Percentiles rank a stretch among this genome's conserved stretches.
phyloP scores from a whole-genome alignment of 2,113 vertebrate species.

The Plectropomus leopardus region DNA sequence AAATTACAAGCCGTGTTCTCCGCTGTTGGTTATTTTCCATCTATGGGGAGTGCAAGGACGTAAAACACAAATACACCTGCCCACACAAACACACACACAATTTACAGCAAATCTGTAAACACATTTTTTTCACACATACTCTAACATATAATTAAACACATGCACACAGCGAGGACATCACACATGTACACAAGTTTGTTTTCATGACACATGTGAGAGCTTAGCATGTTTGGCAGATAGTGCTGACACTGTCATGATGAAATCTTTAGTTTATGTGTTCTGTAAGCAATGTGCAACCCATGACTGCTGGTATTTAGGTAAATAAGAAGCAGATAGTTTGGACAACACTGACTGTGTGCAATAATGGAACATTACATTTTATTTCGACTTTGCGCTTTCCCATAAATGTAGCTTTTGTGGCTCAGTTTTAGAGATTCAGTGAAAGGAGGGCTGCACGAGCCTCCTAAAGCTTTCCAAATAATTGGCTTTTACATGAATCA shows the following conservation, averaged over 20 bases:
- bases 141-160: neutral
- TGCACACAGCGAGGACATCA: neutral
- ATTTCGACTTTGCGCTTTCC: neutral
- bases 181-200: neutral
- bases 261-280: neutral
- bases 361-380: neutral
- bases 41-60: conserved; percentile 28
- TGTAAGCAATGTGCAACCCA: neutral
- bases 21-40: conserved; percentile 62
- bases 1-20: conserved; percentile 58
- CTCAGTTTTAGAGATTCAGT: neutral
- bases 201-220: neutral
- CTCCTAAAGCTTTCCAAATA: neutral
- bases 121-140: conserved; percentile 1
- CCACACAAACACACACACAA: neutral
- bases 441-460: neutral
- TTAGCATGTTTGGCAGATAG: conserved; percentile 10
- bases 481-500: neutral
- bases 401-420: neutral
- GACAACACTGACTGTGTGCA: neutral
- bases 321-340: neutral
- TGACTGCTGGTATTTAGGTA: conserved; percentile 6
- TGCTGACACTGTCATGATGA: conserved; percentile 10
- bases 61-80: conserved; percentile 50
- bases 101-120: neutral